These are phyloP conservation scores for Calameuta idolon DNA, from an alignment of 2,888 invertebrate species.

Conservation along the genomic window DNA sequence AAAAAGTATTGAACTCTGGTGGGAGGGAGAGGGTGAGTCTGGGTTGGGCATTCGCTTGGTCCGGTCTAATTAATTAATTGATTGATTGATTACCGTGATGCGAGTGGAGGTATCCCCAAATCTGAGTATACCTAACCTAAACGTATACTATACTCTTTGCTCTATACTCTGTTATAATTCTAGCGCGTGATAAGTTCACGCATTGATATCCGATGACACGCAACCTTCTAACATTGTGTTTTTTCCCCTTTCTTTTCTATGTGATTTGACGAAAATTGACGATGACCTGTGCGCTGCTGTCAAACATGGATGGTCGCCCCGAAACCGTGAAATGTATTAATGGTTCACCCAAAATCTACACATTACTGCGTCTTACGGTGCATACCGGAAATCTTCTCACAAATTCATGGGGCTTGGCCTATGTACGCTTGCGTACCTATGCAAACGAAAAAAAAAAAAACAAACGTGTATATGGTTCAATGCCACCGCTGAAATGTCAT, in stretches of 20 bases:
- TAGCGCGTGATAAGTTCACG: conserved; percentile 38
- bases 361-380: conserved; percentile 26
- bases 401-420: neutral
- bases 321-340: conserved; percentile 57
- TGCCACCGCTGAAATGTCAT: too few relatives aligned
- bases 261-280: conserved; percentile 68
- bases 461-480: neutral
- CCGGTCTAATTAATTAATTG: conserved; percentile 25
- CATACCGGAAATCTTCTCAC: too few relatives aligned
- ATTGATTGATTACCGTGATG: neutral
- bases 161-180: conserved; percentile 15
- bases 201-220: conserved; percentile 19
- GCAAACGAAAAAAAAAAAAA: conserved; percentile 1
- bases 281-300: conserved; percentile 67
- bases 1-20: too few relatives aligned
- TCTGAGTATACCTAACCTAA: neutral
- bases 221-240: conserved; percentile 64
- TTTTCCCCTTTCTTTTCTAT: conserved; percentile 68
- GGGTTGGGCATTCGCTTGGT: conserved; percentile 64
- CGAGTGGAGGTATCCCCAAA: conserved; percentile 2
- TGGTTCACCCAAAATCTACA: conserved; percentile 42
- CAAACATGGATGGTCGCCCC: conserved; percentile 65
- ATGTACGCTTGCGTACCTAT: neutral
- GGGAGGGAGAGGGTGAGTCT: conserved; percentile 18
- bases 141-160: conserved; percentile 8